Evolutionary conservation across 2,888 invertebrate species (phyloP).

Genomic region (Dasypogon diadema): DNA sequence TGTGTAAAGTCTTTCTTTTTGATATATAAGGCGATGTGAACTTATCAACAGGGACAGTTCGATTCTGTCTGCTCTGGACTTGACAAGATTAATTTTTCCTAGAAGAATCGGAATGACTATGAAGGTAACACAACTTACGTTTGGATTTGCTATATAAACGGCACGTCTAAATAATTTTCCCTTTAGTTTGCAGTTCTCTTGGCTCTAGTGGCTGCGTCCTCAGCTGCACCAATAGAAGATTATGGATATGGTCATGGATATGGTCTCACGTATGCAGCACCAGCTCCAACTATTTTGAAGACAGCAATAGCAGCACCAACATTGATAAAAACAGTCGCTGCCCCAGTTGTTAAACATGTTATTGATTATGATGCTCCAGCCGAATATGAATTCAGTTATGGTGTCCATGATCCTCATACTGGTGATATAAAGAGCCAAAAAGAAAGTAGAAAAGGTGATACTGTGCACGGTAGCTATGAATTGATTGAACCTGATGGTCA

Average conservation of each 20-base stretch:
- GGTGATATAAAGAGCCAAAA: conserved; percentile 53
- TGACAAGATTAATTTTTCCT: background rate
- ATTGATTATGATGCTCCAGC: conserved; percentile 56
- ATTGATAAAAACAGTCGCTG: background rate
- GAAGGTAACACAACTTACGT: conserved; percentile 1
- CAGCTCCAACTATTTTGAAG: background rate
- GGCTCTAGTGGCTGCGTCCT: background rate
- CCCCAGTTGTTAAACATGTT: background rate
- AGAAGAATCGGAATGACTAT: conserved; percentile 24
- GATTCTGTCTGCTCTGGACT: conserved; percentile 22
- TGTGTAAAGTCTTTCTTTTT: conserved; percentile 7
- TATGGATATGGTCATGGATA: conserved; percentile 2
- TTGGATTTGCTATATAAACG: background rate
- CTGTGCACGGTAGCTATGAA: conserved; percentile 53
- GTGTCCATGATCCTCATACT: conserved; percentile 47
- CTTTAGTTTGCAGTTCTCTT: conserved; percentile 13
- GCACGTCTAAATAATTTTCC: background rate
- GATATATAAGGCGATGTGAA: conserved; percentile 37
- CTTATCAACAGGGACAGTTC: conserved; percentile 28
- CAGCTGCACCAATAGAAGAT: conserved; percentile 19
- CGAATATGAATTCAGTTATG: conserved; percentile 45
- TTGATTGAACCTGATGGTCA: conserved; percentile 54
- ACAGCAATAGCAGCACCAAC: background rate
- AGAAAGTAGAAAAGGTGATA: conserved; percentile 54
- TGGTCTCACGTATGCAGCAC: too few relatives aligned